Conservation (phyloP, 64 coral and sea anemone genomes). For the Pachyseris speciosa region DNA sequence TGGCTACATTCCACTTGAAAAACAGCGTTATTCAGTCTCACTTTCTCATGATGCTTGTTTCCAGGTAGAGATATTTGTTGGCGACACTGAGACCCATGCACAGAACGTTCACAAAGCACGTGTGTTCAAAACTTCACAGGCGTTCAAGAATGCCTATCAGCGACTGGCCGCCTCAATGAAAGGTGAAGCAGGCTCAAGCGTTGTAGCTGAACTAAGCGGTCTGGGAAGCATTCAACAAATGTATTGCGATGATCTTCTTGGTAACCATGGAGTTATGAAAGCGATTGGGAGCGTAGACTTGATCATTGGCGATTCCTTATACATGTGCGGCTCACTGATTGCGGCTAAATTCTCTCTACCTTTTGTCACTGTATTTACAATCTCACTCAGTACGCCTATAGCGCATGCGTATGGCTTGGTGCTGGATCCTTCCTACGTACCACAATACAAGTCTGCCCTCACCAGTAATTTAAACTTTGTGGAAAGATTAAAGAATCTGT, state of each 20-base stretch:
- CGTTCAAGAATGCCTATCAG: not conserved
- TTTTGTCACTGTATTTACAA: not conserved
- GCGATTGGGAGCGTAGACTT: not conserved
- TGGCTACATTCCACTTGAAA: no score
- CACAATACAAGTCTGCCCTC: not conserved
- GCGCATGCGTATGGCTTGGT: not conserved
- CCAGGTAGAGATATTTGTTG: not conserved
- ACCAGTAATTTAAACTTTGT: not conserved
- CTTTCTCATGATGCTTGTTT: no score
- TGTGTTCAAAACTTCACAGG: not conserved
- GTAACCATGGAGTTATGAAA: not conserved
- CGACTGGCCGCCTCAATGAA: not conserved
- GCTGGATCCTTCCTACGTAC: not conserved
- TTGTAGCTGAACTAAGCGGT: not conserved
- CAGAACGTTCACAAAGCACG: not conserved
- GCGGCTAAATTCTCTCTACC: constrained; percentile 44
- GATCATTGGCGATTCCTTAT: constrained; percentile 20
- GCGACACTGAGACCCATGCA: not conserved
- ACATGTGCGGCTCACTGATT: constrained; percentile 3
- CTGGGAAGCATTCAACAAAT: not conserved
- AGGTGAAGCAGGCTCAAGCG: no score
- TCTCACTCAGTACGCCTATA: not conserved
- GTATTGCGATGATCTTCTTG: not conserved
- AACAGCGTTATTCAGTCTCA: no score
- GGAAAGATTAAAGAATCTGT: not conserved